Conservation (phyloP, 2,888 invertebrate genomes). For the Orchesella flavescens region DNA sequence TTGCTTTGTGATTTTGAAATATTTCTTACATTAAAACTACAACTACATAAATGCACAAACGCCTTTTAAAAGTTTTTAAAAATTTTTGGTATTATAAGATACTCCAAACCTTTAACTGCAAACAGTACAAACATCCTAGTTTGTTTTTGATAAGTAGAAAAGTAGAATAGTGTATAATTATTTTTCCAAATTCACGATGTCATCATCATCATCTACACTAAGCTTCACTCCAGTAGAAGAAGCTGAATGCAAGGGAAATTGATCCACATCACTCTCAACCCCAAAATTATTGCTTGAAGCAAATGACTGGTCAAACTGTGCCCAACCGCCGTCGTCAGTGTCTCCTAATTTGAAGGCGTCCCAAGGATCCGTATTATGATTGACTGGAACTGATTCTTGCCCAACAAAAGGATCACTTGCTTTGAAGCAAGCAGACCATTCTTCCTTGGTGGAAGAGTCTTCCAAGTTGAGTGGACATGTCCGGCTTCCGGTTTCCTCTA, state of each 20-base stretch:
- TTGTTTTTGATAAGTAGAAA: no score
- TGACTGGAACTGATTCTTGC: slow-evolving; percentile 51
- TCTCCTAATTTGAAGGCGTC: slow-evolving; percentile 54
- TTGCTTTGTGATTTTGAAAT: no score
- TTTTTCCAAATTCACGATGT: no score
- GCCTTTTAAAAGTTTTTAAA: no score
- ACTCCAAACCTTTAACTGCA: no score
- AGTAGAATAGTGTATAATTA: no score
- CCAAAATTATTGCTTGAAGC: slow-evolving; percentile 31
- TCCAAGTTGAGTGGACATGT: slow-evolving; percentile 34
- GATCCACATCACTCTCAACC: slow-evolving; percentile 20
- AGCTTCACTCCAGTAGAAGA: no score
- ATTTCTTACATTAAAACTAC: no score
- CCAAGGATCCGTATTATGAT: slow-evolving; percentile 49
- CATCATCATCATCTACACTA: no score
- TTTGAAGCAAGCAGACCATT: slow-evolving; percentile 10
- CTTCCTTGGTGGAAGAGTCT: background rate
- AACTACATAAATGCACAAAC: no score
- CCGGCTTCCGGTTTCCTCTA: slow-evolving; percentile 46
- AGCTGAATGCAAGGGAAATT: background rate
- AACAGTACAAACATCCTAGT: no score
- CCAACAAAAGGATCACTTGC: slow-evolving; percentile 52
- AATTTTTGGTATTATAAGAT: no score
- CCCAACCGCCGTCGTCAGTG: slow-evolving; percentile 39
- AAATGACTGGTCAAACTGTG: slow-evolving; percentile 53